Base-by-base conservation (phyloP, 2,888 invertebrate species). In the Cephus pulcher region DNA sequence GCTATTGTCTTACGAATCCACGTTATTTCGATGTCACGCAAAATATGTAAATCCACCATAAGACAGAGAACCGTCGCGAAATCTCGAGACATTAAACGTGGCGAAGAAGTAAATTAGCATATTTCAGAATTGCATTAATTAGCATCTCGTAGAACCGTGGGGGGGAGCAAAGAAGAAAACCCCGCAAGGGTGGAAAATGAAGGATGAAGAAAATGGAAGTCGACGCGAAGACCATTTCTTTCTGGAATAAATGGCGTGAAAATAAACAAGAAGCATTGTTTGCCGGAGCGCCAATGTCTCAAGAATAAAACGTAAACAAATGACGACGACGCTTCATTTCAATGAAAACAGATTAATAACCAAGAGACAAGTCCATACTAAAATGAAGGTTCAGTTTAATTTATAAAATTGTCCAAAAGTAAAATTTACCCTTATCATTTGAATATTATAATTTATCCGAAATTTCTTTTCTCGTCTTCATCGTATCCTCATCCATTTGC, bases 51-150 rank as follows among this genome's bases (percentile, higher is more conserved):
- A 86, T 86, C 78, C 70, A 77, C 74, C 80, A 81, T 80, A 80
- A 81, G 81, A 80, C 77, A 69, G 30, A 12, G 34, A 30, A 73
- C 83, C 82, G 79, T 35, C 75, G 84, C 82, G 81, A 85, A 86
- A 86, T 86, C 85, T 85, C 82, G 84, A 86, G 87, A 86, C 86
- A 83, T 84, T 83, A 83, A 87, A 85, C 83, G 86, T 84, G 81
- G 80, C 82, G 79, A 78, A 79, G 78, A 77, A 80, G 81, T 80
- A 80, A 73, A 80, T 76, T 77, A 80, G 71, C 77, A 77, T 75
- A 79, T 73, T 75, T 71, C 35, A 12, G 71, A 71, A 34, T 71
- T 30, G 32, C 71, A 33, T 34, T 32, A 34, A 71, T 71, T 56
- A 56, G 23, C 40, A 56, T 56, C 15, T 56, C 40, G 23, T 23